Evolutionary conservation across 1,140 invertebrate genomes (phyloP), one percentile per base, ranked within the genome.

Genomic region (Antheraea mylitta): DNA sequence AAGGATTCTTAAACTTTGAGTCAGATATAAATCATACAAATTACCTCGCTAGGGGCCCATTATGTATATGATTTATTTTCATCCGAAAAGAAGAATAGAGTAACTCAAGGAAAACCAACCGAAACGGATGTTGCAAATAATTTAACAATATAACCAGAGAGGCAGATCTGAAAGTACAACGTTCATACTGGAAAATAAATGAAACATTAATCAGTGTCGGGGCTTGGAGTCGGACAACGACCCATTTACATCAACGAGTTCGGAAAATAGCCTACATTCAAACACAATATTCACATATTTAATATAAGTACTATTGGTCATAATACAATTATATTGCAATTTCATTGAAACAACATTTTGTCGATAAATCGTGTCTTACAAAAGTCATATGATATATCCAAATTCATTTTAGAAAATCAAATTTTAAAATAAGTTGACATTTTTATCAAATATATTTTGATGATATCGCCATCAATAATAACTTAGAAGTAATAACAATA

Each of bases 171-270:
- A 73, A 69, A 73, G 60, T 74, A 77, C 66, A 76, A 70, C 72
- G 75, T 76, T 77, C 77, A 76, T 74, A 81, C 71, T 75, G 78
- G 69, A 73, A 76, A 80, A 85, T 85, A 87, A 89, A 87, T 85
- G 82, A 81, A 83, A 86, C 85, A 86, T 87, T 86, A 80, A 83
- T 89, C 87, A 83, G 70, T 84, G 87, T 89, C 87, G 76, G 69
- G 78, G 53, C 81, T 78, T 75, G 69, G 69, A 72, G 70, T 69
- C 69, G 67, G 62, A 62, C 66, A 66, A 62, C 64, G 66, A 69
- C 62, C 64, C 71, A 58, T 61, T 66, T 66, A 61, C 69, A 71
- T 75, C 74, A 75, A 62, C 70, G 66, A 61, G 53, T 68, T 53
- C 48, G 64, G 70, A 73, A 68, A 73, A 73, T 73, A 73, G 65